Conservation (phyloP, 2,113 vertebrate genomes). For the Corynorhinus townsendii region DNA sequence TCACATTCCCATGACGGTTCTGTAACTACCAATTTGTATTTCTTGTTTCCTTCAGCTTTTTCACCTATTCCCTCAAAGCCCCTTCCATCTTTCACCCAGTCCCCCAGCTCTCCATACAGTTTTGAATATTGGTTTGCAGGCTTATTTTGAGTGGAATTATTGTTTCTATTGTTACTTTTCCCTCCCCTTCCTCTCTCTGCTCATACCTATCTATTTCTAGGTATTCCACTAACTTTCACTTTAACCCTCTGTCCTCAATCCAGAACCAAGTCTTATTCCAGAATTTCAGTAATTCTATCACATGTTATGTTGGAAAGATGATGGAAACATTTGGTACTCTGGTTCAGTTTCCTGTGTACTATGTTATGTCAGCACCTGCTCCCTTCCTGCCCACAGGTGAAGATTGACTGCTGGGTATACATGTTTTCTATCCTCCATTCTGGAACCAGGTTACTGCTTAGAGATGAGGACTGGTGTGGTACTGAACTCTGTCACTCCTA, state of each 20-base stretch:
- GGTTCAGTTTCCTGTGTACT: background rate
- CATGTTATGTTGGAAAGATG: background rate
- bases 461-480: background rate
- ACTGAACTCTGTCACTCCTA: background rate
- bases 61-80: background rate
- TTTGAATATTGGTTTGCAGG: background rate
- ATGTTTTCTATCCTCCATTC: background rate
- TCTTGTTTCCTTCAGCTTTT: background rate
- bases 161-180: background rate
- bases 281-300: slow-evolving; percentile 26
- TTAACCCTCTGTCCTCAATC: background rate
- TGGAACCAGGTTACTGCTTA: background rate
- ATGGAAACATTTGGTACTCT: slow-evolving; percentile 10
- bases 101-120: background rate
- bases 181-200: background rate
- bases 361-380: background rate
- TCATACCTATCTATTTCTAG: background rate
- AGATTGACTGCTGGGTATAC: background rate
- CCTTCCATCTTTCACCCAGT: background rate
- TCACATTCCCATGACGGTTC: background rate
- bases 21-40: background rate
- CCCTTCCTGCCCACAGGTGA: background rate
- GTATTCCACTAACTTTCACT: background rate
- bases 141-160: background rate
- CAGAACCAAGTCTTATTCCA: background rate